Base-by-base conservation (phyloP, 2,888 invertebrate genomes). In the Torymus tubicola region DNA sequence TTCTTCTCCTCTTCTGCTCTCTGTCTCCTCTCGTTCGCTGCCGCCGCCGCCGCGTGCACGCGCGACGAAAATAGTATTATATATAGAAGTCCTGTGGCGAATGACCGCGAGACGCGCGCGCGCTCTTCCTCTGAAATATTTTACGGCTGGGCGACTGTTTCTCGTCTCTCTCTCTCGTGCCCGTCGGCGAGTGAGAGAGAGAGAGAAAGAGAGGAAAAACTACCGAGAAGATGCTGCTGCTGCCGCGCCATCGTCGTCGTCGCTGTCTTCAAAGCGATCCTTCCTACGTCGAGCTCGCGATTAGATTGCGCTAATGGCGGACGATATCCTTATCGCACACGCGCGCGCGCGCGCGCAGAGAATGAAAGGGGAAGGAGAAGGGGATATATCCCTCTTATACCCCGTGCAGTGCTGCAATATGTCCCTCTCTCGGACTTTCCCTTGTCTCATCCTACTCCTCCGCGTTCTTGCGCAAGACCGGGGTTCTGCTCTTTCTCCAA, bases 251-350 rank as follows among this genome's bases (percentile, higher is more conserved):
- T n/a, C 16, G 10, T 18, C 50, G 42, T 55, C 65, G 75, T 58
- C 70, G 31, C 57, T 67, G 71, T 65, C 81, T 73, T 81, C 77
- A 77, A 80, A 80, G 80, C 67, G 31, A 31, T 60, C 80, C 61
- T 71, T 75, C 71, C 71, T 71, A 67, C 67, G 75, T 80, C 31
- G 31, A 8, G 31, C 31, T 31, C 31, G 52, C 78, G 82, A 82
- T 82, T 82, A 82, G 82, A 82, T 82, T 82, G 82, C 80, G 80
- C 82, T 82, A 82, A 82, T 82, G 82, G 82, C 78, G 74, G 65
- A 57, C 80, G 80, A 82, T 82, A 82, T 80, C 82, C 82, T 82
- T 80, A 82, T 82, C 82, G 76, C 68, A 31, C 31, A 8, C 31
- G 2, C 31, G 31, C 31, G 31, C 31, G n/a, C n/a, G n/a, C n/a